Evolutionary conservation across 1,140 invertebrate genomes (phyloP), one percentile per base, ranked within the genome.

Genomic region (Drosophila nasuta): DNA sequence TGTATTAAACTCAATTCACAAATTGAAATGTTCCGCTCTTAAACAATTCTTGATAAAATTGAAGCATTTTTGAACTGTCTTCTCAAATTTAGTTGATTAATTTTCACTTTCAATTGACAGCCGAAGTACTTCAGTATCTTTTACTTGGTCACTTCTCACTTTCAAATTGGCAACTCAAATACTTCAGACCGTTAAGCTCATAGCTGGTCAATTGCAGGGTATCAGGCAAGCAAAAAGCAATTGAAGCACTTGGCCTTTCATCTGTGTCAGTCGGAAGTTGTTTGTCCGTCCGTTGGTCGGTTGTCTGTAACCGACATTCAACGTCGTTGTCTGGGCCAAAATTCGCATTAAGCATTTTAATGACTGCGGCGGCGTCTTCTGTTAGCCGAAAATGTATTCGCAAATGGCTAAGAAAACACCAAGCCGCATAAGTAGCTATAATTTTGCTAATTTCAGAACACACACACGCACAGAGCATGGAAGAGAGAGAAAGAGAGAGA

Each of bases 341-440:
- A 41, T 25, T 76, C 62, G 46, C 74, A 79, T 79, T 76, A 79
- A 79, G 73, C 67, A 79, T 79, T 79, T 72, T 79, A 79, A 79
- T 76, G 77, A 79, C 77, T 79, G 77, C 77, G 73, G 58, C 63
- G 49, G 58, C 63, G 49, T 33, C 59, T 69, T 57, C 35, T 41
- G 60, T 63, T 59, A 57, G 33, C 43, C 52, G 41, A 35, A 70
- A 70, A 75, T 48, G 57, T 73, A 51, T 78, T 67, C 71, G 49
- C 45, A 63, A 68, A 68, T 75, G 70, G 57, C 76, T 65, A 62
- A 77, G 69, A 69, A 73, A 69, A 65, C 75, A 72, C 77, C 69
- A 64, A 74, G 75, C 77, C 75, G 65, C 77, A 79, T 79, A 79
- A 79, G 77, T 79, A 77, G 77, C 77, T 77, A 79, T 79, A 79